Evolutionary conservation across 2,888 invertebrate species (phyloP).

Genomic region (Octodonta nipae): DNA sequence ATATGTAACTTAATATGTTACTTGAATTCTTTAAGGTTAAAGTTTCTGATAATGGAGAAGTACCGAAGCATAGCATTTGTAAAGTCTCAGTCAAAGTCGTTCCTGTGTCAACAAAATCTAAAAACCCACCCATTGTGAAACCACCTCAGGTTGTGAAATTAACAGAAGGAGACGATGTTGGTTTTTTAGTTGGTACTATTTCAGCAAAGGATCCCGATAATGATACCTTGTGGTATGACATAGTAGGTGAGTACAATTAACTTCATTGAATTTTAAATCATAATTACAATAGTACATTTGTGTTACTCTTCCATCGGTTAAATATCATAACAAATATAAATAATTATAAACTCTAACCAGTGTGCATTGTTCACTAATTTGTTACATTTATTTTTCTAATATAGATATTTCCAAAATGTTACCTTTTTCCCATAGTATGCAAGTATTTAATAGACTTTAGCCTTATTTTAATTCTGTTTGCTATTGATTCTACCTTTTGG

Average conservation of each 20-base stretch:
- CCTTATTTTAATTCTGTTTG: too few relatives aligned
- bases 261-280: too few relatives aligned
- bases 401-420: neutral
- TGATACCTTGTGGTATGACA: slow-evolving; percentile 82
- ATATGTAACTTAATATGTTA: neutral
- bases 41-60: slow-evolving; percentile 68
- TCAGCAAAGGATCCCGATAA: slow-evolving; percentile 77
- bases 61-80: slow-evolving; percentile 59
- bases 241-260: slow-evolving; percentile 58
- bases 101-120: slow-evolving; percentile 44
- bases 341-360: neutral
- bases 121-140: slow-evolving; percentile 50
- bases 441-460: too few relatives aligned
- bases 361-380: too few relatives aligned
- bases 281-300: too few relatives aligned
- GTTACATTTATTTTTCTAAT: neutral
- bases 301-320: too few relatives aligned
- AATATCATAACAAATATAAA: neutral
- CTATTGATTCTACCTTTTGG: too few relatives aligned
- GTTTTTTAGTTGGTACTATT: slow-evolving; percentile 72
- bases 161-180: slow-evolving; percentile 76
- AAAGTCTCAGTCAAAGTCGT: slow-evolving; percentile 59
- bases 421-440: neutral
- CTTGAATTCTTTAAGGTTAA: slow-evolving; percentile 44
- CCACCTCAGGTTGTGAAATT: slow-evolving; percentile 56